Percentiles rank a stretch among this genome's conserved stretches.
Evolutionary conservation across 1,140 invertebrate species (phyloP).

Genomic region (Diabrotica virgifera): DNA sequence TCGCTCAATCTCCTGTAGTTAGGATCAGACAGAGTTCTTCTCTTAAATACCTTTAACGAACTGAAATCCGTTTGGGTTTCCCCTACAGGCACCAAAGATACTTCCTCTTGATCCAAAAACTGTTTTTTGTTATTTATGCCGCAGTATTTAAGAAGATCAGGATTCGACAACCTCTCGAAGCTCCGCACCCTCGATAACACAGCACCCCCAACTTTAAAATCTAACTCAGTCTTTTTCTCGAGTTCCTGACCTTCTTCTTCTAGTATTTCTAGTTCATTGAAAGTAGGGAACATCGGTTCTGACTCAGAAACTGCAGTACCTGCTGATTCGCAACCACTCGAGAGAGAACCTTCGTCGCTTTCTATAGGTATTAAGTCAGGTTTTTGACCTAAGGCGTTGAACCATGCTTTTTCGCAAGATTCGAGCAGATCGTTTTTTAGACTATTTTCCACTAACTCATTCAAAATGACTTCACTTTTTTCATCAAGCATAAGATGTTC

Average conservation of each 20-base stretch:
- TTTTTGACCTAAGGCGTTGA: slow-evolving; percentile 31
- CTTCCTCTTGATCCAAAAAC: slow-evolving; percentile 41
- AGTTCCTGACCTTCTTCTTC: slow-evolving; percentile 26
- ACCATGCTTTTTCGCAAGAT: slow-evolving; percentile 40
- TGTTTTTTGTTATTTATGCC: slow-evolving; percentile 32
- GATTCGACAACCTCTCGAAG: slow-evolving; percentile 33
- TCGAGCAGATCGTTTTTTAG: slow-evolving; percentile 39
- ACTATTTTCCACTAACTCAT: slow-evolving; percentile 34
- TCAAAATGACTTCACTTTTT: slow-evolving; percentile 38
- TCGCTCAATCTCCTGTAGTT: slow-evolving; percentile 15
- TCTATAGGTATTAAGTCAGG: slow-evolving; percentile 46
- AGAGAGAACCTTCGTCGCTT: slow-evolving; percentile 73
- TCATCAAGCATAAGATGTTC: slow-evolving; percentile 25
- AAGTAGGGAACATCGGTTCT: slow-evolving; percentile 39
- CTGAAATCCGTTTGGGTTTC: slow-evolving; percentile 46
- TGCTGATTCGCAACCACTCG: slow-evolving; percentile 74
- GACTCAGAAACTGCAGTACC: slow-evolving; percentile 60
- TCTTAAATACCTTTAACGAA: slow-evolving; percentile 44
- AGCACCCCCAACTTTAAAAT: slow-evolving; percentile 45
- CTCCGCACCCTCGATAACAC: slow-evolving; percentile 38
- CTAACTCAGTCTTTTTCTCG: slow-evolving; percentile 45
- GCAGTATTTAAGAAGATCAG: slow-evolving; percentile 34
- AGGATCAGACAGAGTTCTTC: slow-evolving; percentile 14
- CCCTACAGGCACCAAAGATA: slow-evolving; percentile 46
- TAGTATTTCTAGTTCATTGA: slow-evolving; percentile 43